Conservation (phyloP, 2,888 invertebrate species). For the Meta bourneti region DNA sequence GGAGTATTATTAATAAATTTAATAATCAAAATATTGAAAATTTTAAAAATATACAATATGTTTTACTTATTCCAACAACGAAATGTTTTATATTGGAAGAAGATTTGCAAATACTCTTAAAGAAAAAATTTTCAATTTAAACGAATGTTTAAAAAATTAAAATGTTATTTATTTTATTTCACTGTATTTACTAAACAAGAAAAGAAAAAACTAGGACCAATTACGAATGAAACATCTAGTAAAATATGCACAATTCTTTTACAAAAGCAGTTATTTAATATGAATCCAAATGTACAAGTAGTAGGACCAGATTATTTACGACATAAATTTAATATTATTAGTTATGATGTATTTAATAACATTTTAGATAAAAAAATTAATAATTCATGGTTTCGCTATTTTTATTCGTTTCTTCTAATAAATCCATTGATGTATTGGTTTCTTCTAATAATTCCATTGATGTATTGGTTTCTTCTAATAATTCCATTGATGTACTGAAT, state of each 20-base stretch:
- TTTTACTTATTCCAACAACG: background rate
- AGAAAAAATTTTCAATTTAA: constrained; percentile 16
- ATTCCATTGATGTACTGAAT: background rate
- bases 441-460: too few species aligned
- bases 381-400: too few species aligned
- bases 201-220: background rate
- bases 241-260: constrained; percentile 18
- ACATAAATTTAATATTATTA: background rate
- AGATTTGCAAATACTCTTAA: constrained; percentile 1
- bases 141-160: background rate
- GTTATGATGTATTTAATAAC: background rate
- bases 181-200: background rate
- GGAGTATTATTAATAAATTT: background rate
- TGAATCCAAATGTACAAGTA: background rate
- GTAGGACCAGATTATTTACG: constrained; percentile 10
- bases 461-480: too few species aligned
- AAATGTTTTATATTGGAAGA: background rate
- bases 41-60: background rate
- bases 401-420: too few species aligned
- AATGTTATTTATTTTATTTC: constrained; percentile 4
- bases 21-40: background rate
- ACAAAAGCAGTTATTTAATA: background rate
- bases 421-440: too few species aligned
- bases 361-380: background rate
- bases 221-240: constrained; percentile 1